Evolutionary conservation across 1,140 invertebrate genomes (phyloP).

Genomic region (Trichomalopsis sarcophagae): DNA sequence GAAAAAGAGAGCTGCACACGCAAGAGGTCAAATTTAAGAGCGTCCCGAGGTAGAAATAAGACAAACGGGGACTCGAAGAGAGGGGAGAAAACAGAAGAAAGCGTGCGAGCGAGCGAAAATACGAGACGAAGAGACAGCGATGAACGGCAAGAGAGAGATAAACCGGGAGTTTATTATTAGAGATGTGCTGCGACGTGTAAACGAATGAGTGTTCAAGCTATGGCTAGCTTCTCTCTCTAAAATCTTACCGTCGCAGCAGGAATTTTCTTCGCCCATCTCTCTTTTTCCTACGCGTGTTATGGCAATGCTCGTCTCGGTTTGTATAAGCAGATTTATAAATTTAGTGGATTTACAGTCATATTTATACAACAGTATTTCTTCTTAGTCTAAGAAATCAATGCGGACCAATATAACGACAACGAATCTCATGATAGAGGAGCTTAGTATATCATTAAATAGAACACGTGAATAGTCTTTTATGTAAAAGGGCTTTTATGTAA

Average conservation of each 20-base stretch:
- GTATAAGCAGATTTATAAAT: too few relatives aligned
- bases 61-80: conserved; percentile 22
- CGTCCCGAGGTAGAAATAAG: conserved; percentile 55
- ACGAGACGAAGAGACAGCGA: conserved; percentile 26
- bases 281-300: too few relatives aligned
- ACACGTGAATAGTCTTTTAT: too few relatives aligned
- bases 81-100: not conserved
- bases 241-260: not conserved
- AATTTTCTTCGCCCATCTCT: too few relatives aligned
- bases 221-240: not conserved
- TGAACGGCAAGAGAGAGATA: not conserved
- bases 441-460: too few relatives aligned
- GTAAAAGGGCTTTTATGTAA: too few relatives aligned
- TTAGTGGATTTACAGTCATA: too few relatives aligned
- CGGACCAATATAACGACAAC: too few relatives aligned
- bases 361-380: too few relatives aligned
- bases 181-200: conserved; percentile 24
- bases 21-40: conserved; percentile 34
- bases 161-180: conserved; percentile 39
- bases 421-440: too few relatives aligned
- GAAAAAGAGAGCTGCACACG: not conserved
- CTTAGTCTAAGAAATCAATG: too few relatives aligned
- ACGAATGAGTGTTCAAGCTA: not conserved
- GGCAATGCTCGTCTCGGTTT: too few relatives aligned
- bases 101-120: not conserved